Evolutionary conservation across 2,113 vertebrate species (phyloP).

Genomic region (Alethe diademata): DNA sequence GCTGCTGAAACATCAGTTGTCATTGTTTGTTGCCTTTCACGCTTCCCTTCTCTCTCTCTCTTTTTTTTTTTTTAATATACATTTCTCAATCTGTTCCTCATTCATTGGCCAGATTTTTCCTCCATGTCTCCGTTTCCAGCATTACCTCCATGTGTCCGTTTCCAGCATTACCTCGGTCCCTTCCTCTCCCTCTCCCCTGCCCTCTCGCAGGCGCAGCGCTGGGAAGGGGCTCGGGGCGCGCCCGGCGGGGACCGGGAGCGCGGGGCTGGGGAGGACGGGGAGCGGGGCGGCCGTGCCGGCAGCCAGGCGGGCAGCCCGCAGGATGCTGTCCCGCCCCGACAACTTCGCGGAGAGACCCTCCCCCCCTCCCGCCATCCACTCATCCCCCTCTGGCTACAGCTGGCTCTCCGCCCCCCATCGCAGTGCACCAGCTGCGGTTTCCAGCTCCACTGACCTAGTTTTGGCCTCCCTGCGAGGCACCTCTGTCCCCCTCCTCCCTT

Average conservation of each 20-base stretch:
- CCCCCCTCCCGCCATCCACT: background rate
- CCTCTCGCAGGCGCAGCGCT: background rate
- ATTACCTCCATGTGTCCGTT: background rate
- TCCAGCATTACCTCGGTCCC: background rate
- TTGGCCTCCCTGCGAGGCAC: background rate
- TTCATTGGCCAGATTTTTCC: constrained; percentile 8
- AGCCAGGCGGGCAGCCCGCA: background rate
- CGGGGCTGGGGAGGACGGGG: background rate
- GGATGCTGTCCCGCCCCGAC: background rate
- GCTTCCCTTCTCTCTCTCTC: background rate
- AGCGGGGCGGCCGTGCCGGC: background rate
- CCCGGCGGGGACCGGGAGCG: too few relatives aligned
- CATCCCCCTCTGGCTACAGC: background rate
- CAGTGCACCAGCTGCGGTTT: constrained; percentile 40
- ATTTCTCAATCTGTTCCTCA: background rate
- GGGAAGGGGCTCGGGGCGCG: background rate
- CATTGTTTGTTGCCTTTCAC: background rate
- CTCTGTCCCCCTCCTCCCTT: background rate
- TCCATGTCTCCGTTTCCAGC: background rate
- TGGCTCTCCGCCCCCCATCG: background rate
- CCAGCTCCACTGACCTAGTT: constrained; percentile 67
- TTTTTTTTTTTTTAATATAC: background rate
- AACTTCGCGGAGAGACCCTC: background rate
- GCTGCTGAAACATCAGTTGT: background rate
- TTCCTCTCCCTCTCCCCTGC: background rate